Evolutionary conservation across 2,888 invertebrate species (phyloP), one percentile per base, ranked within the genome.

Genomic region (Mylabris sibirica): DNA sequence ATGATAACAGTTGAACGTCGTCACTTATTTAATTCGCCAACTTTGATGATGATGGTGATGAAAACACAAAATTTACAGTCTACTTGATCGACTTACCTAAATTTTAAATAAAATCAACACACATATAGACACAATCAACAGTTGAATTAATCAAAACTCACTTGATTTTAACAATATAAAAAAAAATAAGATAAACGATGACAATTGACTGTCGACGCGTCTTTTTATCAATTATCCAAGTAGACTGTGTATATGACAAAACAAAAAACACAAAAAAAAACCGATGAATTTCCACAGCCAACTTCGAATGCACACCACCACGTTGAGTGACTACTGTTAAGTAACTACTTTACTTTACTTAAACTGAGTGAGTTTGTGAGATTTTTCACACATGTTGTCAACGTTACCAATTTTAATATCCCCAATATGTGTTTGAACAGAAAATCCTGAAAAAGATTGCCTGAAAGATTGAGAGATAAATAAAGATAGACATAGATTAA

Each of bases 311-410:
- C 34, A 81, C 80, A 74, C 70, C n/a, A n/a, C n/a, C n/a, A 73
- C 79, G 82, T 78, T 83, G 83, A 83, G 78, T 77, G 83, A 83
- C 30, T 30, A 30, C 30, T 6, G 5, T 30, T 30, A 30, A 30
- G 30, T 30, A 30, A 30, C 30, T 30, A 30, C 4, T 6, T 30
- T 30, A n/a, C 6, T 11, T 44, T 44, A 44, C n/a, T 44, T 44
- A 44, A 41, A 41, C 41, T 41, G 41, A 41, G 12, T 82, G 80
- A 80, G 77, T 77, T 78, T 73, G 12, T 38, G 12, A 69, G 73
- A 73, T 78, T 83, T 83, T 83, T 83, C 82, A 83, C 83, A 83
- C 83, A 81, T 83, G 82, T 78, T 83, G 82, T 83, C 83, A 83
- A 78, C 83, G 81, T 77, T 67, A 59, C 44, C 44, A n/a, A 38